Conservation (phyloP, 2,113 vertebrate genomes). For the Microtus richardsoni region DNA sequence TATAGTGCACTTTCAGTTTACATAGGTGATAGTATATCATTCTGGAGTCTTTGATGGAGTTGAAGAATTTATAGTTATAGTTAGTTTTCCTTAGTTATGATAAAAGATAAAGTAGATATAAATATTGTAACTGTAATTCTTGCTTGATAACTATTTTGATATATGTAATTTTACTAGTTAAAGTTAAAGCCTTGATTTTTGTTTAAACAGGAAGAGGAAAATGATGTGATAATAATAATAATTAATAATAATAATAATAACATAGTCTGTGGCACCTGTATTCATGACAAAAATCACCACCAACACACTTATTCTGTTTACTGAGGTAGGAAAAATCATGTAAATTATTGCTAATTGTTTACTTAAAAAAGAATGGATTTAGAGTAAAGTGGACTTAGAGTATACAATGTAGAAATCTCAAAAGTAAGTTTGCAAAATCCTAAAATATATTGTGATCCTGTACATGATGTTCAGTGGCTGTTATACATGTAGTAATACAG, state of each 20-base stretch:
- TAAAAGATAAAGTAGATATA: too few relatives aligned
- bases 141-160: too few relatives aligned
- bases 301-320: not conserved
- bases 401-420: slow-evolving; percentile 19
- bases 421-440: not conserved
- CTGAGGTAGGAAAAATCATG: not conserved
- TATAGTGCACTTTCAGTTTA: too few relatives aligned
- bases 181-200: too few relatives aligned
- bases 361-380: slow-evolving; percentile 52
- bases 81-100: too few relatives aligned
- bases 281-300: not conserved
- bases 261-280: not conserved
- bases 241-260: not conserved
- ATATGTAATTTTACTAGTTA: too few relatives aligned
- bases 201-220: too few relatives aligned
- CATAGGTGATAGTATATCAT: too few relatives aligned
- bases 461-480: accelerated
- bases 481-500: not conserved
- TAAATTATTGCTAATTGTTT: slow-evolving; percentile 26
- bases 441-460: not conserved
- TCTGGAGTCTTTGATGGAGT: too few relatives aligned
- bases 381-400: not conserved
- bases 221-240: not conserved
- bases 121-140: too few relatives aligned
- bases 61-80: too few relatives aligned